These are phyloP conservation scores for Drosophila cardini DNA, from an alignment of 1,140 invertebrate genomes.

Conservation along the genomic window DNA sequence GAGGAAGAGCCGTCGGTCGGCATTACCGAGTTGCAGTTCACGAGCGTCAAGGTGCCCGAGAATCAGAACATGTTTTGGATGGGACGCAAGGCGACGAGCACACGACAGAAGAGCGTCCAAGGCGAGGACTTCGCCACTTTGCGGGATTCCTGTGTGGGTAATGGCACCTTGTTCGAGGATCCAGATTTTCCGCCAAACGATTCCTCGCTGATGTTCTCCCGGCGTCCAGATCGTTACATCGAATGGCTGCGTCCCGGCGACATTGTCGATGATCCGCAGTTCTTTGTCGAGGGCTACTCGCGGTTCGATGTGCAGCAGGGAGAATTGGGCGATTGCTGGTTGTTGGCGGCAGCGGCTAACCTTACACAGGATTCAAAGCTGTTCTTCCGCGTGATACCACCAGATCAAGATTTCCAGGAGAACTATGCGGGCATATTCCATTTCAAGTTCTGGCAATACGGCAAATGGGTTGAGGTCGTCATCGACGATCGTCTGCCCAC, in stretches of 20 bases:
- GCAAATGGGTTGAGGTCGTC: conserved; percentile 95
- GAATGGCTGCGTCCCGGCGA: conserved; percentile 94
- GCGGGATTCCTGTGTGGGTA: conserved; percentile 89
- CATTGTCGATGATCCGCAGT: conserved; percentile 93
- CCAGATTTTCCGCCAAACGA: conserved; percentile 93
- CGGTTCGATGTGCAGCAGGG: conserved; percentile 99
- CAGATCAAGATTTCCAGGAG: conserved; percentile 96
- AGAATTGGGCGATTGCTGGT: conserved; percentile 98
- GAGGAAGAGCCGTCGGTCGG: conserved; percentile 78
- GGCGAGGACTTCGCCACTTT: conserved; percentile 89
- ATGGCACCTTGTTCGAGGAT: conserved; percentile 93
- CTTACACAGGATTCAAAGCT: conserved; percentile 94
- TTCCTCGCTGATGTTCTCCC: conserved; percentile 92
- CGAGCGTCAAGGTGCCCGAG: conserved; percentile 78
- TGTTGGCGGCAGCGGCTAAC: conserved; percentile 97
- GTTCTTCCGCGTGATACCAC: conserved; percentile 97
- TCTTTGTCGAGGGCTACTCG: conserved; percentile 97
- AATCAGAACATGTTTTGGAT: conserved; percentile 81
- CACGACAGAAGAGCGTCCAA: conserved; percentile 70
- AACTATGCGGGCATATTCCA: conserved; percentile 97
- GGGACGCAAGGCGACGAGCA: conserved; percentile 67
- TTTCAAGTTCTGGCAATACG: conserved; percentile 98
- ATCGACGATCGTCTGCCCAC: conserved; percentile 98
- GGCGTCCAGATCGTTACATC: conserved; percentile 89
- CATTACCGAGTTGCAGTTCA: conserved; percentile 70